A percentile compares a stretch with the other conserved stretches of the same genome.
phyloP scores from a whole-genome alignment of 2,797 vertebrate genomes.

The Rhinella marina region DNA sequence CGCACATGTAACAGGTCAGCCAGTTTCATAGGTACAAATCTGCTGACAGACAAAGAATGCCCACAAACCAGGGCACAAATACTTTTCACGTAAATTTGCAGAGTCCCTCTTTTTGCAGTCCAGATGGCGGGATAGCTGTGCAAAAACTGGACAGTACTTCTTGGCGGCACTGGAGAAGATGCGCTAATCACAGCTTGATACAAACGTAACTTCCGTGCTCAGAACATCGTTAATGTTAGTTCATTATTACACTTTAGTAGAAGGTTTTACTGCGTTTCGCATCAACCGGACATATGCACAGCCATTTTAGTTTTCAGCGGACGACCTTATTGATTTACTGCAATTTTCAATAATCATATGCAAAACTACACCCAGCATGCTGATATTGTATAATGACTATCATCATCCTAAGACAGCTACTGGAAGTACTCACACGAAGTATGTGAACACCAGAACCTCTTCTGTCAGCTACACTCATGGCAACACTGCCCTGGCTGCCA shows the following conservation, averaged over 20 bases:
- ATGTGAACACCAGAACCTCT: slow-evolving; percentile 86
- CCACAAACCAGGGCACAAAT: background rate
- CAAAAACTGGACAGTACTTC: background rate
- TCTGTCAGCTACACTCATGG: slow-evolving; percentile 89
- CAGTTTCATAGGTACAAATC: too few species aligned
- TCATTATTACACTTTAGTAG: background rate
- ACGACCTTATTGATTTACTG: background rate
- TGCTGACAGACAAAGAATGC: background rate
- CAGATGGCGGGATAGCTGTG: background rate
- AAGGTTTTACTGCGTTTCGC: background rate
- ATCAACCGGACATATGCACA: background rate
- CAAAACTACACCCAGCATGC: background rate
- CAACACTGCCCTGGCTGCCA: slow-evolving; percentile 94
- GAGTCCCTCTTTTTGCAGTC: background rate
- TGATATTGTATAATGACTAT: slow-evolving; percentile 41
- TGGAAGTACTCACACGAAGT: slow-evolving; percentile 88
- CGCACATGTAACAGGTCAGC: too few species aligned
- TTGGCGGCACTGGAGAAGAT: background rate
- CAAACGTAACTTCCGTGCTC: background rate
- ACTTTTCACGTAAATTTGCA: background rate
- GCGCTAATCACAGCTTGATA: background rate
- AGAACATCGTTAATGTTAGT: background rate
- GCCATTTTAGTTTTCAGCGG: background rate
- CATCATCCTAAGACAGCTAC: slow-evolving; percentile 65
- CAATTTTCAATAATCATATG: background rate